These are phyloP conservation scores for Gymnorhina tibicen DNA, from an alignment of 2,113 vertebrate genomes.

Conservation along the genomic window DNA sequence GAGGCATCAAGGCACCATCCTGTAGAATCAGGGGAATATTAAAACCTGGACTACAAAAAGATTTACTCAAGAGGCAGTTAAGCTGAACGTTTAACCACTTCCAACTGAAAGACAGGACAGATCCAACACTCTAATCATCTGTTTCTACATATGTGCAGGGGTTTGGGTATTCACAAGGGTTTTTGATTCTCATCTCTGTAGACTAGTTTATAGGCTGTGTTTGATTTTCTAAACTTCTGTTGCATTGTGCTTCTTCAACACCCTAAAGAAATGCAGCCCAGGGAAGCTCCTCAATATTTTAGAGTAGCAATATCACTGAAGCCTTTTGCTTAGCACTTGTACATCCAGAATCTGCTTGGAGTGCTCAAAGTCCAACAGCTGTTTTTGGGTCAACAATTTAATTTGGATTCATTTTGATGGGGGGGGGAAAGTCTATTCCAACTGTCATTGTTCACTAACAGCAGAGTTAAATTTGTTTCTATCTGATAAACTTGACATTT, in stretches of 20 bases:
- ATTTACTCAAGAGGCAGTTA: slow-evolving; percentile 6
- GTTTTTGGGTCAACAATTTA: background rate
- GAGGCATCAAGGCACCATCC: background rate
- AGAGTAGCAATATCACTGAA: background rate
- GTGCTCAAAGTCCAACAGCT: background rate
- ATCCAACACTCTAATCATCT: slow-evolving; percentile 3
- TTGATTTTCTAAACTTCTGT: slow-evolving; percentile 32
- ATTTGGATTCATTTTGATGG: background rate
- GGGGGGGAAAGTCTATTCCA: background rate
- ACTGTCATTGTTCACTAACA: background rate
- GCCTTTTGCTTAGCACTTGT: background rate
- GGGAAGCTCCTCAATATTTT: background rate
- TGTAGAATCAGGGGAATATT: background rate
- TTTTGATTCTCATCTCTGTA: background rate
- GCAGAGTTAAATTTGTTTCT: background rate
- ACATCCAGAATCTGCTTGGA: background rate
- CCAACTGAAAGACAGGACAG: background rate
- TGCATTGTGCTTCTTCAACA: background rate
- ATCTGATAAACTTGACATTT: background rate
- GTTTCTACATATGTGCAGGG: slow-evolving; percentile 43
- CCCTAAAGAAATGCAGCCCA: background rate
- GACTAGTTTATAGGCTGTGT: background rate
- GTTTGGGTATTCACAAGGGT: background rate
- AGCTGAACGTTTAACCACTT: background rate
- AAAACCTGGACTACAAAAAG: background rate